Base-by-base conservation (phyloP, 2,888 invertebrate genomes). In the Petrolisthes manimaculis region DNA sequence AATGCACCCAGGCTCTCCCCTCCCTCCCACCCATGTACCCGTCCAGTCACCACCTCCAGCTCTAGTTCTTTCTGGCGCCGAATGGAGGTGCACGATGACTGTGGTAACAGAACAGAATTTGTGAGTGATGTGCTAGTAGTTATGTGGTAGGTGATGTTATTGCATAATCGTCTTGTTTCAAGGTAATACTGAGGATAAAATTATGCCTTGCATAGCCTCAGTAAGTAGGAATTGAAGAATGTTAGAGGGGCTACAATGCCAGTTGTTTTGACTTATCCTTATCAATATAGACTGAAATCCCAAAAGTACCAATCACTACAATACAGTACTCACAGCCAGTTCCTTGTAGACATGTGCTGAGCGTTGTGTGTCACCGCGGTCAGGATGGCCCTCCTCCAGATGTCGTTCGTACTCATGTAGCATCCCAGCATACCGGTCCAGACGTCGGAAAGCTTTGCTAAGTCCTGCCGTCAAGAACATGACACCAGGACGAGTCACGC, bases 1-100 rank as follows among this genome's bases (percentile, higher is more conserved):
- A 90, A 80, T 24, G 85, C 74, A 21, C 87, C 86, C 54, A 90
- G 77, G 56, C 87, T 88, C 6, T 95, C 96, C 93, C 96, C 96
- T 4, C 98, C 98, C 92, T 98, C 98, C 98, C 98, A 99, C 9
- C 97, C 97, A 86, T 97, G 95, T n/a, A 99, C 97, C 80, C 97
- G 97, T 0, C 98, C 97, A 0, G 97, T 97, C 91, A 99, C 94
- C 24, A 99, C 97, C 94, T 99, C 99, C 89, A 98, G 94, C 92
- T 99, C 99, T 92, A 98, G 94, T 94, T 99, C 99, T 93, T 98
- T 98, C 93, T 99, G 98, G 21, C 98, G 95, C 74, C 99, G 95
- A 71, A 97, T 95, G 54, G 96, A 96, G 84, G 96, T 95, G 93
- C 98, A 98, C 24, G 95, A 95, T 92, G 97, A 96, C 98, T 98